phyloP scores from a whole-genome alignment of 2,113 vertebrate genomes.

The Pseudorasbora parva region DNA sequence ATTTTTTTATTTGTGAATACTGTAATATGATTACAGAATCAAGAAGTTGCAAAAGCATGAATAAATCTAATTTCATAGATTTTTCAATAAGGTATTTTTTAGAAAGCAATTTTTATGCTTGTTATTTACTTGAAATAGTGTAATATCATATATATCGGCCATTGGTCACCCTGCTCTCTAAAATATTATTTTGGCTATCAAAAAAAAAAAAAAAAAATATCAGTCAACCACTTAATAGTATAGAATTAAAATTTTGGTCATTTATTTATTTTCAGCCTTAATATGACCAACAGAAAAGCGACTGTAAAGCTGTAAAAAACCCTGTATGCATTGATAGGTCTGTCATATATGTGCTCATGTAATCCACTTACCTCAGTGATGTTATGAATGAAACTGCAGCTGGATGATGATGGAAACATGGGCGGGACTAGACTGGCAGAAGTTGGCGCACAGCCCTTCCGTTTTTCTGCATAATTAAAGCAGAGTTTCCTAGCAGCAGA shows the following conservation, averaged over 20 bases:
- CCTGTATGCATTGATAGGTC: slow-evolving; percentile 41
- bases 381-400: slow-evolving; percentile 14
- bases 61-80: too few species aligned
- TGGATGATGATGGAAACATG: slow-evolving; percentile 23
- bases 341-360: slow-evolving; percentile 6
- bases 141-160: too few species aligned
- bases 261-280: neutral
- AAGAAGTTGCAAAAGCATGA: neutral
- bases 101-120: neutral
- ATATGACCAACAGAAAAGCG: neutral
- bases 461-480: slow-evolving; percentile 25
- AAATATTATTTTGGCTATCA: too few species aligned
- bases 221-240: neutral
- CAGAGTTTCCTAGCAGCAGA: slow-evolving; percentile 7
- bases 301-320: neutral
- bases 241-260: neutral
- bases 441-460: neutral
- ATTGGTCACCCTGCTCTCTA: too few species aligned
- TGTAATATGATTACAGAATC: neutral
- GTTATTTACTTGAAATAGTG: neutral
- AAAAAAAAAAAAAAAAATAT: too few species aligned
- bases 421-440: neutral
- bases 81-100: too few species aligned
- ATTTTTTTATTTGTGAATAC: neutral
- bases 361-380: neutral